Conservation (phyloP, 2,888 invertebrate genomes). For the Acrobasis suavella region DNA sequence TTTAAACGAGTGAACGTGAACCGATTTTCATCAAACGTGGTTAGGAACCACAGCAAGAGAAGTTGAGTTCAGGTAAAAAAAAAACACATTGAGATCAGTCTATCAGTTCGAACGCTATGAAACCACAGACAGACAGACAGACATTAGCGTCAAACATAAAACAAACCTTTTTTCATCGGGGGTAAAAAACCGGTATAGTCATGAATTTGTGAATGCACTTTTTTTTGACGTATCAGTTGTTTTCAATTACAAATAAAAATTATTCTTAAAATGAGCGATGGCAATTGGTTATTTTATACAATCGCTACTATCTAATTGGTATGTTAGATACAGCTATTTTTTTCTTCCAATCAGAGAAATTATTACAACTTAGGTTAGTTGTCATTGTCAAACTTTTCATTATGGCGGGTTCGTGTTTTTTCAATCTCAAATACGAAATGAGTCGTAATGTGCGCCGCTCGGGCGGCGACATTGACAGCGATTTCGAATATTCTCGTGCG, state of each 20-base stretch:
- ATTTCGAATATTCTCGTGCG: slow-evolving; percentile 76
- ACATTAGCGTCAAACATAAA: too few species aligned
- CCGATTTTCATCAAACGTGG: too few species aligned
- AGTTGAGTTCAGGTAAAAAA: too few species aligned
- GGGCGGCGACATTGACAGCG: slow-evolving; percentile 78
- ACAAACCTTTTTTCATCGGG: too few species aligned
- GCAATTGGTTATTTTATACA: not conserved
- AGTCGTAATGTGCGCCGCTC: slow-evolving; percentile 75
- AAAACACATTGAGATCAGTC: too few species aligned
- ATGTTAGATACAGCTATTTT: not conserved
- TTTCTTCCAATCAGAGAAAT: slow-evolving; percentile 8
- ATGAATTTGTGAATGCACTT: not conserved
- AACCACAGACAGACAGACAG: too few species aligned
- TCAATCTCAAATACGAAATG: slow-evolving; percentile 78
- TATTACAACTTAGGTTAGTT: slow-evolving; percentile 31
- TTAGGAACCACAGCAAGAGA: too few species aligned
- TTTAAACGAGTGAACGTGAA: too few species aligned
- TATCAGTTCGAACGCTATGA: too few species aligned
- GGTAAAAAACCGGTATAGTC: too few species aligned
- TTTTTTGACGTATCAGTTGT: not conserved
- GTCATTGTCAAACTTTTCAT: slow-evolving; percentile 47
- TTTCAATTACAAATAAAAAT: not conserved
- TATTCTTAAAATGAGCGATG: not conserved
- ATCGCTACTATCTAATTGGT: not conserved
- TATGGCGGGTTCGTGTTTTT: slow-evolving; percentile 81